Evolutionary conservation across 2,797 vertebrate genomes (phyloP), one percentile per base, ranked within the genome.

Genomic region (Tenualosa ilisha): DNA sequence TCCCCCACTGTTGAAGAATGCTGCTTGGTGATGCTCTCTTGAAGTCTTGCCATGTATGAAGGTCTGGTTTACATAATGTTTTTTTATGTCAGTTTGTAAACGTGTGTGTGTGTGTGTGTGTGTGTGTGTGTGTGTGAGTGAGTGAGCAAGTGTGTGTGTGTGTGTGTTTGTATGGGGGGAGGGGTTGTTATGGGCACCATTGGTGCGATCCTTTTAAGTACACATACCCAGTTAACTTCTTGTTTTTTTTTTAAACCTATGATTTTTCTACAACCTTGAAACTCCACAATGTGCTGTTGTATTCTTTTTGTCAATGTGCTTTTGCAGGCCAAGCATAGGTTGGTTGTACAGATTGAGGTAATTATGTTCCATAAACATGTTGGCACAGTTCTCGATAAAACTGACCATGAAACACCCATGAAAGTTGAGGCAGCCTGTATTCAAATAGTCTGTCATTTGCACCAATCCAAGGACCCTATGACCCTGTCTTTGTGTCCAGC

Each of bases 31-130:
- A 79, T 79, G 5, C 72, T 79, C 50, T 63, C 31, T 79, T 79
- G 37, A 79, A n/a, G 72, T 79, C 40, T 46, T 79, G 72, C 72
- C 72, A 46, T 81, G 50, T 83, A 87, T 87, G 88, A 91, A 87
- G 87, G 86, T 81, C 87, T 37, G 75, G 85, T 89, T 85, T 89
- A 86, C 24, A 86, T 84, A 88, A 46, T 79, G 40, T 79, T 13
- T 63, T 65, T 31, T 31, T 82, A 65, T 63, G 51, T 84, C 50
- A 61, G 9, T 26, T 87, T 85, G 8, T 54, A 59, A 56, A 82
- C 83, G 79, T 90, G 72, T 89, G 83, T 89, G 83, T 84, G 81
- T 83, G 87, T 61, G 89, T 89, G 86, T 43, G 40, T 43, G 72
- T 20, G 15, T 79, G 72, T 43, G 68, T 72, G 3, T 56, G 17